phyloP scores from a whole-genome alignment of 2,888 invertebrate genomes.

The Meiosimyza decipiens region DNA sequence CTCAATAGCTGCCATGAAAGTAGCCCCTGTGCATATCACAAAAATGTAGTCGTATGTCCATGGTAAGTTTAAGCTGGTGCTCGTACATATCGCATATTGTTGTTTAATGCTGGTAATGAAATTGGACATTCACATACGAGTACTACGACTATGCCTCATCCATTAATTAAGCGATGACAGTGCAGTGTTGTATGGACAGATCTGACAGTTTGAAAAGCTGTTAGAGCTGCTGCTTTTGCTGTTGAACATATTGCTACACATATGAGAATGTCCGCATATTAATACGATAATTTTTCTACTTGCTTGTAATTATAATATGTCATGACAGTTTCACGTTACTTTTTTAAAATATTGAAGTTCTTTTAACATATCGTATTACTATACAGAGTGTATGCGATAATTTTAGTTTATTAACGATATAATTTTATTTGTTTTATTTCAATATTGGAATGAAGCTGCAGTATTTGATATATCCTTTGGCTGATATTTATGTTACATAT shows the following conservation, averaged over 20 bases:
- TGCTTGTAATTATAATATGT: too few relatives aligned
- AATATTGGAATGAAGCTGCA: too few relatives aligned
- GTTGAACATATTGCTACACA: constrained; percentile 8
- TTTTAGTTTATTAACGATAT: too few relatives aligned
- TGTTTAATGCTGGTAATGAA: constrained; percentile 30
- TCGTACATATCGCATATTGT: neutral
- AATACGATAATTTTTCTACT: neutral
- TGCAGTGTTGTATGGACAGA: constrained; percentile 30
- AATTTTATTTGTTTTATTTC: too few relatives aligned
- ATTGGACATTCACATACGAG: constrained; percentile 32
- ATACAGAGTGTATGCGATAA: too few relatives aligned
- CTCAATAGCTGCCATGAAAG: too few relatives aligned
- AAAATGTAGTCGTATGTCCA: neutral
- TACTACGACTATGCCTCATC: constrained; percentile 40
- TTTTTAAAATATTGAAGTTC: too few relatives aligned
- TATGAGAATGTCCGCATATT: neutral
- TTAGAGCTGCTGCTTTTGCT: constrained; percentile 25
- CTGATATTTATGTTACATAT: too few relatives aligned
- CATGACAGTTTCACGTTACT: too few relatives aligned
- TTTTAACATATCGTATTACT: too few relatives aligned
- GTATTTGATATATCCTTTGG: too few relatives aligned
- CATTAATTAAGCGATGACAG: constrained; percentile 50
- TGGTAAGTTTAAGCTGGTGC: too few relatives aligned
- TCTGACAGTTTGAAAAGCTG: constrained; percentile 26
- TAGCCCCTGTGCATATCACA: neutral